Evolutionary conservation across 2,113 vertebrate genomes (phyloP).

Genomic region (Nymphicus hollandicus): DNA sequence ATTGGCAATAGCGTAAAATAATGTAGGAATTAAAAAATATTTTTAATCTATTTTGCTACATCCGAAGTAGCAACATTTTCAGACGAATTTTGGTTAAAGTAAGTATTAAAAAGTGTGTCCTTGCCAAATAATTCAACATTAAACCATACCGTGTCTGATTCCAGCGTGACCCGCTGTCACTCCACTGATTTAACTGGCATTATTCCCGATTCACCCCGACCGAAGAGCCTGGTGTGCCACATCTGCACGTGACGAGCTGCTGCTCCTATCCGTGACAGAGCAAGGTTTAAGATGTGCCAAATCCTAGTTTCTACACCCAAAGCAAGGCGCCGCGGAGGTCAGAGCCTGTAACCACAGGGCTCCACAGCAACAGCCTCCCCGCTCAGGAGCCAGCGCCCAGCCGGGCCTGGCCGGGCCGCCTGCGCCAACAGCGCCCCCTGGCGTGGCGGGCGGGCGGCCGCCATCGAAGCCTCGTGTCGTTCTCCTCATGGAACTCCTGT

Average conservation of each 20-base stretch:
- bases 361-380: not conserved
- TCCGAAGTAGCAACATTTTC: not conserved
- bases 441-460: not conserved
- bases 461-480: not conserved
- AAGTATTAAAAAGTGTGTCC: not conserved
- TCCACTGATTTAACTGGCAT: not conserved
- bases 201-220: not conserved
- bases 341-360: fast-evolving
- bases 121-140: not conserved
- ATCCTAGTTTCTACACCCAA: not conserved
- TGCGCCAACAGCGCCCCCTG: not conserved
- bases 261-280: not conserved
- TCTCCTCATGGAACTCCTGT: not conserved
- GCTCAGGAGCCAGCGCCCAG: not conserved
- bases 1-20: not conserved
- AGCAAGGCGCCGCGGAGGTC: not conserved
- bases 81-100: not conserved
- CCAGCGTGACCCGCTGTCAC: not conserved
- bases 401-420: not conserved
- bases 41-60: not conserved
- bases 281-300: not conserved
- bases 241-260: not conserved
- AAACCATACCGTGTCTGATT: not conserved
- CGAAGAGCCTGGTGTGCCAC: not conserved
- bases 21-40: not conserved